Base-by-base conservation (phyloP, 2,113 vertebrate species). In the Puffinus mauretanicus region DNA sequence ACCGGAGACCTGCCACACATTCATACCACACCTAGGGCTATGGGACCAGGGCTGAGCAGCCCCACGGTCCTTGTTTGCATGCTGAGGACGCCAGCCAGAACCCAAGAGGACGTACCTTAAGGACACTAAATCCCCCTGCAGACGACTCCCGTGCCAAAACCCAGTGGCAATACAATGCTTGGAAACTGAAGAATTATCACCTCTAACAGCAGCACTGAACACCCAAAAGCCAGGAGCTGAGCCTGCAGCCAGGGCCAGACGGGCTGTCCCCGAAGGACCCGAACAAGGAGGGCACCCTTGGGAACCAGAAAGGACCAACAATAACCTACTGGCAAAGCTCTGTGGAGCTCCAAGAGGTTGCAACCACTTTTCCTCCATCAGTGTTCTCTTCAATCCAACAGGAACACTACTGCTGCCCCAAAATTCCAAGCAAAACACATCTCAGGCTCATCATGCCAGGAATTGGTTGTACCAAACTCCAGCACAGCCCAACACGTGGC, bases 61-160 rank as follows among this genome's bases (percentile, higher is more conserved):
- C 62, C 40, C 86, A 24, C 0, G 2, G 47, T 7, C 58, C 42
- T 11, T 2, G n/a, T 17, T 7, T 9, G 17, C 11, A 15, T 0
- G 3, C 64, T 7, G 71, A 62, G n/a, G 29, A n/a, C 0, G 4
- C 22, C 65, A 29, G 32, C 65, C 13, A 58, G 36, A 34, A 9
- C 58, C 26, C 18, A 9, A 42, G 34, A 34, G 42, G 32, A 60
- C 0, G 2, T 4, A 30, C 24, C 25, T 17, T 8, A n/a, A 26
- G 8, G 24, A 80, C 38, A 7, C 16, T 6, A 62, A 62, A 62
- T 6, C 15, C 61, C 49, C 30, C 15, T 36, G 21, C 61, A 49
- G 69, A 62, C 57, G 22, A 34, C 30, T 36, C 42, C 11, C 6
- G 18, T 2, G 27, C 55, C 49, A 21, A 64, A 57, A 11, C 10